These are phyloP conservation scores for Nautilus pompilius DNA, from an alignment of 1,140 invertebrate genomes.

Conservation along the genomic window DNA sequence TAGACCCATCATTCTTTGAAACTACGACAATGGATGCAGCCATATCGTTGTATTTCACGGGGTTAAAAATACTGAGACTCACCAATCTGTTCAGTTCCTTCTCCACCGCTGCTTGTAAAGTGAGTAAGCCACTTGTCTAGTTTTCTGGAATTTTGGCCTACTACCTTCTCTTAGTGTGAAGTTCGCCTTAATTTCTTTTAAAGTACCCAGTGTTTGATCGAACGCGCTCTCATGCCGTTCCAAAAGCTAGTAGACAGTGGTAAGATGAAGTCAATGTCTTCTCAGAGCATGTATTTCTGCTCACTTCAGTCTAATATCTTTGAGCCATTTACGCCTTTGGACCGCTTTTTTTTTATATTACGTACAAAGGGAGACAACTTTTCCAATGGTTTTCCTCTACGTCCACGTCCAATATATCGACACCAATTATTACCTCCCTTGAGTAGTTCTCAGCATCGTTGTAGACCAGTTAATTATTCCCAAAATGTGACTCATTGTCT, in stretches of 20 bases:
- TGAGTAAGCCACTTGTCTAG: constrained; percentile 49
- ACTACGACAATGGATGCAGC: constrained; percentile 25
- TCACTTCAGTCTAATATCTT: constrained; percentile 17
- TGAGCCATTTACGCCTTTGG: constrained; percentile 19
- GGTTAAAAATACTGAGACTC: constrained; percentile 45
- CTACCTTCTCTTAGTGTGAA: constrained; percentile 8
- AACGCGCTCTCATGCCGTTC: constrained; percentile 4
- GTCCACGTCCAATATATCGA: constrained; percentile 10
- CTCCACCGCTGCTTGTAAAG: constrained; percentile 45
- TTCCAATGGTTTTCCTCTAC: constrained; percentile 11
- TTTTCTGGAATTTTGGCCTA: constrained; percentile 20
- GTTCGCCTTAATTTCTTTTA: constrained; percentile 17
- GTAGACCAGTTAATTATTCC: background rate
- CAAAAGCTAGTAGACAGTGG: background rate
- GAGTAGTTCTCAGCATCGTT: constrained; percentile 9
- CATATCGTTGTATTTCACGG: constrained; percentile 45
- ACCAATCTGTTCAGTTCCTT: constrained; percentile 48
- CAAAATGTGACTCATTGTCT: constrained; percentile 9
- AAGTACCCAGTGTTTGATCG: constrained; percentile 3
- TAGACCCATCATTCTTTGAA: constrained; percentile 18
- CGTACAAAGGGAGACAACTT: constrained; percentile 8
- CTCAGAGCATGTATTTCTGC: constrained; percentile 1
- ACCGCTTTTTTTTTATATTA: constrained; percentile 11
- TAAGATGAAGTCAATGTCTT: background rate
- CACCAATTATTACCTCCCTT: constrained; percentile 8